Percentiles rank a stretch among this genome's conserved stretches.
phyloP scores from a whole-genome alignment of 2,888 invertebrate genomes.

The Geotrupes spiniger region DNA sequence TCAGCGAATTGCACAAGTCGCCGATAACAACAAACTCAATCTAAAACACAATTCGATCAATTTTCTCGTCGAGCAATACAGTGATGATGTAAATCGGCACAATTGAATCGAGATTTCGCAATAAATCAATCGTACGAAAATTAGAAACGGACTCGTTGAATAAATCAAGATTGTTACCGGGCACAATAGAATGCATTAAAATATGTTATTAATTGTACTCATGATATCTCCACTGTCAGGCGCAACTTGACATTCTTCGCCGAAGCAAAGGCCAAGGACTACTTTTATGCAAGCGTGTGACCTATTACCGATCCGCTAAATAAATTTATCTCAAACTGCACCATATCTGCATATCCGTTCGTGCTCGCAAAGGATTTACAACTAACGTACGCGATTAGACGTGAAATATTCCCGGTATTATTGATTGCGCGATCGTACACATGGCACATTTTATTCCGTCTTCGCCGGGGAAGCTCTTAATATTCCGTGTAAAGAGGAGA shows the following conservation, averaged over 20 bases:
- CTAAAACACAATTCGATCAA: too few relatives aligned
- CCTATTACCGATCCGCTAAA: conserved; percentile 22
- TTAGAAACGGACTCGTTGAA: conserved; percentile 13
- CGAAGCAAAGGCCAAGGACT: conserved; percentile 23
- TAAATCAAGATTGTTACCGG: conserved; percentile 15
- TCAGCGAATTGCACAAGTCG: too few relatives aligned
- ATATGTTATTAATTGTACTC: conserved; percentile 19
- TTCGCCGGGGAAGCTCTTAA: too few relatives aligned
- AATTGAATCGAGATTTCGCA: conserved; percentile 14
- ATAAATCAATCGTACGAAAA: conserved; percentile 15
- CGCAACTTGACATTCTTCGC: conserved; percentile 20
- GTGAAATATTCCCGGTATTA: too few relatives aligned
- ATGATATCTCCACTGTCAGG: conserved; percentile 7
- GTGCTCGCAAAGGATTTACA: too few relatives aligned
- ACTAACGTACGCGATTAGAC: too few relatives aligned
- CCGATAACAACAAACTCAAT: too few relatives aligned
- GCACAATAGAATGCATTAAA: conserved; percentile 19
- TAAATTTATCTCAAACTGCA: conserved; percentile 9
- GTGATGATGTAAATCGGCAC: too few relatives aligned
- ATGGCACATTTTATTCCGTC: too few relatives aligned
- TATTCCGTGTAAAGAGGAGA: too few relatives aligned
- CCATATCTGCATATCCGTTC: neutral
- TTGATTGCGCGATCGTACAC: too few relatives aligned
- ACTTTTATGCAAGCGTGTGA: conserved; percentile 23
- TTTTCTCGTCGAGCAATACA: too few relatives aligned